Evolutionary conservation across 2,888 invertebrate genomes (phyloP).

Genomic region (Crocallis elinguaria): DNA sequence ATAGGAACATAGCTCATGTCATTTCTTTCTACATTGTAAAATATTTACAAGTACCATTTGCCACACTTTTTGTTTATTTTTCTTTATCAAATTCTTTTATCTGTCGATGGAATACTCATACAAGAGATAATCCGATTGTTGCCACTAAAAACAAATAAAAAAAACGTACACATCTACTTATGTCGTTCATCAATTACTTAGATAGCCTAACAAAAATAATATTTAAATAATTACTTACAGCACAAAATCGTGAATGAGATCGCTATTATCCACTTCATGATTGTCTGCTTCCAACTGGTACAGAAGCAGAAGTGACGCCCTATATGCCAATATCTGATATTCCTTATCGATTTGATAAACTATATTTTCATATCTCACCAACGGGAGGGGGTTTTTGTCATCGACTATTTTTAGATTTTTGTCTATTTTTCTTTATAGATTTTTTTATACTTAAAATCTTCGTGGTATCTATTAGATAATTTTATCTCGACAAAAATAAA

Average conservation of each 20-base stretch:
- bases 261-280: constrained; percentile 46
- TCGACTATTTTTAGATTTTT: not conserved
- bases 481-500: too few species aligned
- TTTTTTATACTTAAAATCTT: too few species aligned
- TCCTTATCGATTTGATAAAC: constrained; percentile 35
- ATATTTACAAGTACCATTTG: too few species aligned
- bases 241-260: constrained; percentile 34
- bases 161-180: not conserved
- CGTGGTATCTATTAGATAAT: too few species aligned
- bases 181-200: not conserved
- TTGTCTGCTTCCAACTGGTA: constrained; percentile 35
- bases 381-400: not conserved
- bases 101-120: not conserved
- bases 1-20: too few species aligned
- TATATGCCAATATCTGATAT: constrained; percentile 40
- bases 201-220: not conserved
- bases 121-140: not conserved
- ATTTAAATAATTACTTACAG: constrained; percentile 42
- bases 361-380: constrained; percentile 14
- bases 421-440: too few species aligned
- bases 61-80: not conserved
- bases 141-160: not conserved
- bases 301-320: constrained; percentile 27
- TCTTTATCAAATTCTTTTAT: not conserved
- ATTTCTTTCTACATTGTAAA: too few species aligned